These are phyloP conservation scores for Caenorhabditis tropicalis DNA, from an alignment of 1,140 invertebrate species.

Conservation along the genomic window DNA sequence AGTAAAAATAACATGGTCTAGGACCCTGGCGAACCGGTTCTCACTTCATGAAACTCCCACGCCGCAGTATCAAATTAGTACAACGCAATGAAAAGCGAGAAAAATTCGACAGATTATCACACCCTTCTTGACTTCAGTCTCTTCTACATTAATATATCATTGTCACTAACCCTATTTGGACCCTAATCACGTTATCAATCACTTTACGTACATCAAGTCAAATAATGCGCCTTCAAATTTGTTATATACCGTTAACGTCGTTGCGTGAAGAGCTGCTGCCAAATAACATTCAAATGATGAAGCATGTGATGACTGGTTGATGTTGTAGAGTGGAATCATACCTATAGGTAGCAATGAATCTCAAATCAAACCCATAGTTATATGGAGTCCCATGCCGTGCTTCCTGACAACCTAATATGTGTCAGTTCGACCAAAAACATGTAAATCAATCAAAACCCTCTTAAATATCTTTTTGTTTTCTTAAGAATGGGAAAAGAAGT, in stretches of 20 bases:
- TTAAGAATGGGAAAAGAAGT: slow-evolving; percentile 1
- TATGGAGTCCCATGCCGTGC: slow-evolving; percentile 6
- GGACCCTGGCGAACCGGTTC: slow-evolving; percentile 19
- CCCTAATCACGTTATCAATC: slow-evolving; percentile 39
- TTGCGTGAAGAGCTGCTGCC: neutral
- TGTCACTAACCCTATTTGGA: slow-evolving; percentile 1
- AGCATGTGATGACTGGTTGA: neutral
- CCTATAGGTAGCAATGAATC: slow-evolving; percentile 40
- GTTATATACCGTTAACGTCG: neutral
- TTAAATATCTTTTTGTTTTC: slow-evolving; percentile 34
- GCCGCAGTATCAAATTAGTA: slow-evolving; percentile 39
- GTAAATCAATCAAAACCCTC: slow-evolving; percentile 42
- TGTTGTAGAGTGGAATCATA: slow-evolving; percentile 20
- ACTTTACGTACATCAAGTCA: neutral
- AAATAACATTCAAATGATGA: slow-evolving; percentile 21
- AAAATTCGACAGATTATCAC: slow-evolving; percentile 41
- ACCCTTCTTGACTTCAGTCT: neutral
- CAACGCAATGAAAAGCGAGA: neutral
- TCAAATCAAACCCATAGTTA: slow-evolving; percentile 34
- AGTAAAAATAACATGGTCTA: slow-evolving; percentile 32
- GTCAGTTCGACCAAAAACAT: slow-evolving; percentile 36
- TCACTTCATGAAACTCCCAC: slow-evolving; percentile 25
- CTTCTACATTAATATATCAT: neutral
- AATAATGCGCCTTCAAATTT: neutral
- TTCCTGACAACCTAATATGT: slow-evolving; percentile 42